Percentiles rank a stretch among this genome's conserved stretches.
These are phyloP conservation scores for Cotesia glomerata DNA, from an alignment of 1,140 invertebrate genomes.

Conservation along the genomic window DNA sequence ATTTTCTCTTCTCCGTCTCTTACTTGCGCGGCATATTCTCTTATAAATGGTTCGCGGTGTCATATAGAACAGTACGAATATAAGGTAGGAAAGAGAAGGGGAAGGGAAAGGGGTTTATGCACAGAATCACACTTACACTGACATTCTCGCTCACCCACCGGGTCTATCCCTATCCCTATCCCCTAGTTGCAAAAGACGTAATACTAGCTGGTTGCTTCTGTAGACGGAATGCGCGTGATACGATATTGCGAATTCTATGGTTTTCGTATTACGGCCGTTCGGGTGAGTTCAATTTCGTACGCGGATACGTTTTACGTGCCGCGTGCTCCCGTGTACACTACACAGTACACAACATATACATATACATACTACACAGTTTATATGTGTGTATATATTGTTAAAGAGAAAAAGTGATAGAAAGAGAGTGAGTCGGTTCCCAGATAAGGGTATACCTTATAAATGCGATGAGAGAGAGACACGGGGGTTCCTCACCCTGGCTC, in stretches of 20 bases:
- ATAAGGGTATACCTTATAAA: not conserved
- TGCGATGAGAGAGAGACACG: not conserved
- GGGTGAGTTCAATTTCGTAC: constrained; percentile 48
- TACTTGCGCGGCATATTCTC: not conserved
- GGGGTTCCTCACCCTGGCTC: not conserved
- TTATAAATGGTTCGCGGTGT: not conserved
- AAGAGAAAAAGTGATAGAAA: not conserved
- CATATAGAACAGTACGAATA: no score
- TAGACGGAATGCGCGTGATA: constrained; percentile 33
- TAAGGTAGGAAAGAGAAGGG: no score
- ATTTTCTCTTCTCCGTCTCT: not conserved
- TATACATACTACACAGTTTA: not conserved
- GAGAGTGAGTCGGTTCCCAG: no score
- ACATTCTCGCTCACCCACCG: not conserved
- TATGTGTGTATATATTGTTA: not conserved
- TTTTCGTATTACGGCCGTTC: constrained; percentile 44
- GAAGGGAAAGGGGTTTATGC: not conserved
- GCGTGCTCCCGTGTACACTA: not conserved
- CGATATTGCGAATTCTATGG: constrained; percentile 48
- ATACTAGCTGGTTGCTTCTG: not conserved
- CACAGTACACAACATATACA: not conserved
- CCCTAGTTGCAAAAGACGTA: constrained; percentile 1
- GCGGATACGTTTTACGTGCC: constrained; percentile 43
- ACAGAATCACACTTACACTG: not conserved
- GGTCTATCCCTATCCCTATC: not conserved